A percentile compares a stretch with the other conserved stretches of the same genome.
These are phyloP conservation scores for Butorides virescens DNA, from an alignment of 2,113 vertebrate species.

Conservation along the genomic window DNA sequence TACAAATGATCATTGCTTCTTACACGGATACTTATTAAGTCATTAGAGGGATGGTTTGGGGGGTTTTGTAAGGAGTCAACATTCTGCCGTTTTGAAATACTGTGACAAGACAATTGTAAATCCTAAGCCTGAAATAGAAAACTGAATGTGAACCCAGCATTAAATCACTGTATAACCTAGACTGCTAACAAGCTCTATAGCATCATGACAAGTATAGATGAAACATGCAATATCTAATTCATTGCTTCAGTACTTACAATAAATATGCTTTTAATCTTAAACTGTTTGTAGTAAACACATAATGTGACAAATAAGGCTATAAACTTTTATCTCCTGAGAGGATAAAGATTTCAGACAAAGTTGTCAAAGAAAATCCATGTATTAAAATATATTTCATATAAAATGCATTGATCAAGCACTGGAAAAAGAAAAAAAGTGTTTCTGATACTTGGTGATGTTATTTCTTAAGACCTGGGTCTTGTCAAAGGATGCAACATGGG, in stretches of 20 bases:
- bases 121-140: constrained; percentile 15
- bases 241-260: constrained; percentile 2
- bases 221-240: constrained; percentile 41
- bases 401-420: background rate
- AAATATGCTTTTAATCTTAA: constrained; percentile 55
- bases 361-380: background rate
- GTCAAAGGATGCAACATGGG: background rate
- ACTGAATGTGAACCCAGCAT: background rate
- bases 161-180: constrained; percentile 25
- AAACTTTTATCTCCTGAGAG: background rate
- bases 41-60: background rate
- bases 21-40: background rate
- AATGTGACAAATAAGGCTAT: constrained; percentile 8
- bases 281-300: background rate
- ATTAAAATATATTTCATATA: background rate
- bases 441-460: background rate
- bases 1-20: background rate
- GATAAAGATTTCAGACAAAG: background rate
- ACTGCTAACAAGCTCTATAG: constrained; percentile 28
- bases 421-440: background rate
- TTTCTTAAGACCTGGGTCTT: background rate
- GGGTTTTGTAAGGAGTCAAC: background rate
- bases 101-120: constrained; percentile 29
- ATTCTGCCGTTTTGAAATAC: background rate
- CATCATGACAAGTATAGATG: constrained; percentile 40